Conservation (phyloP, 2,888 invertebrate species). For the Andrena praecox region DNA sequence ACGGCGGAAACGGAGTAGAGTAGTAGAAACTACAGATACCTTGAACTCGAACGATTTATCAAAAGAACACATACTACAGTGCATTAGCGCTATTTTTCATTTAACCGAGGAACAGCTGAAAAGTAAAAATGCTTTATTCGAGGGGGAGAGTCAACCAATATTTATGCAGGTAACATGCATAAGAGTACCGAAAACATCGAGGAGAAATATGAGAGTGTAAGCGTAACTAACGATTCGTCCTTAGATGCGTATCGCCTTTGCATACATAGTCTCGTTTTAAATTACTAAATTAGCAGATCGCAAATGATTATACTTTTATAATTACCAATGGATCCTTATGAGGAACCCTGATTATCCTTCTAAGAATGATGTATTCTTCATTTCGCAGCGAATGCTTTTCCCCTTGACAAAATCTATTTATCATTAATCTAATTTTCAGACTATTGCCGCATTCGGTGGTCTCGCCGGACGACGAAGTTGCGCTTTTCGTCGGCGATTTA, state of each 20-base stretch:
- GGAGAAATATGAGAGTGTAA: slow-evolving; percentile 88
- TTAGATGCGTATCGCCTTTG: no score
- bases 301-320: slow-evolving; percentile 77
- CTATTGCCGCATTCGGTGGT: slow-evolving; percentile 88
- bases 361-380: slow-evolving; percentile 30
- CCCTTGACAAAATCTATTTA: slow-evolving; percentile 7
- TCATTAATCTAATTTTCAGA: slow-evolving; percentile 76
- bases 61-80: slow-evolving; percentile 77
- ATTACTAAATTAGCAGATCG: neutral
- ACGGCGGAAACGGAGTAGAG: slow-evolving; percentile 5
- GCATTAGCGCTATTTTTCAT: slow-evolving; percentile 81
- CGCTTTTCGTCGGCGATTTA: slow-evolving; percentile 92
- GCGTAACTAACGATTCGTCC: slow-evolving; percentile 74
- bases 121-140: slow-evolving; percentile 85
- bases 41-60: slow-evolving; percentile 59
- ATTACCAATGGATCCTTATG: slow-evolving; percentile 82
- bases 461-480: slow-evolving; percentile 89
- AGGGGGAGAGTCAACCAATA: slow-evolving; percentile 86
- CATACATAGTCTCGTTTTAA: no score
- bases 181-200: slow-evolving; percentile 88
- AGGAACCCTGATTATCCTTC: slow-evolving; percentile 74
- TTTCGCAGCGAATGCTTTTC: slow-evolving; percentile 3
- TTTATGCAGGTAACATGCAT: slow-evolving; percentile 88
- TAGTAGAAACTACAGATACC: slow-evolving; percentile 14
- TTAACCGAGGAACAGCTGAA: slow-evolving; percentile 79